Base-by-base conservation (phyloP, 1,140 invertebrate genomes). In the Trinorchestia longiramus region DNA sequence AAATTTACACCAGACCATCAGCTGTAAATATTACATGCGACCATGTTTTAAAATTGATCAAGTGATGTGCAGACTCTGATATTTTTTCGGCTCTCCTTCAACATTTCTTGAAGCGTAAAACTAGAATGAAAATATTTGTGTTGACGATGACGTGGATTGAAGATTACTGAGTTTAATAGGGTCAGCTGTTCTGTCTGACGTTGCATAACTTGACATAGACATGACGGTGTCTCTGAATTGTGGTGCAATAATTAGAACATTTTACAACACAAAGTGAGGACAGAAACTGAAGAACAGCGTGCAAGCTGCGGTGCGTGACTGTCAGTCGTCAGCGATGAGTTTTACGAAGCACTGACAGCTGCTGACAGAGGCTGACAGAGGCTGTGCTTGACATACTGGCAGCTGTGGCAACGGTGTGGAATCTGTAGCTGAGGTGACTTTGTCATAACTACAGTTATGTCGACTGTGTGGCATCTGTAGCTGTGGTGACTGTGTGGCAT, bases 221-320 rank as follows among this genome's bases (percentile, higher is more conserved):
- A 42, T 42, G 28, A 41, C 43, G 11, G 43, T 90, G 11, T 41
- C 43, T 17, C 36, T 41, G 88, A 90, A 42, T 43, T 43, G 11
- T 17, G 17, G 88, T 42, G 43, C 4, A 53, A 90, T 19, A 90
- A 42, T 90, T 43, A 90, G 88, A 15, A 11, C 87, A 90, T 90
- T 42, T 90, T 90, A 42, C 11, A 3, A 0, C 8, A 90, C 11
- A 28, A 36, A 77, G 15, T 77, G 62, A 36, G 62, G 15, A 23
- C 1, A 19, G 62, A 36, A 77, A 23, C 15, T 77, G 62, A 77
- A 77, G 62, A 77, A 28, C 62, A 77, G 8, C 62, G 62, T 77
- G 62, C 62, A 77, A 19, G 88, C 43, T 90, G n/a, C n/a, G 8
- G 43, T 90, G 88, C 88, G 88, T 90, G 88, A 90, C 88, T 90